These are phyloP conservation scores for Xanthostigma xanthostigma DNA, from an alignment of 2,888 invertebrate species.

Conservation along the genomic window DNA sequence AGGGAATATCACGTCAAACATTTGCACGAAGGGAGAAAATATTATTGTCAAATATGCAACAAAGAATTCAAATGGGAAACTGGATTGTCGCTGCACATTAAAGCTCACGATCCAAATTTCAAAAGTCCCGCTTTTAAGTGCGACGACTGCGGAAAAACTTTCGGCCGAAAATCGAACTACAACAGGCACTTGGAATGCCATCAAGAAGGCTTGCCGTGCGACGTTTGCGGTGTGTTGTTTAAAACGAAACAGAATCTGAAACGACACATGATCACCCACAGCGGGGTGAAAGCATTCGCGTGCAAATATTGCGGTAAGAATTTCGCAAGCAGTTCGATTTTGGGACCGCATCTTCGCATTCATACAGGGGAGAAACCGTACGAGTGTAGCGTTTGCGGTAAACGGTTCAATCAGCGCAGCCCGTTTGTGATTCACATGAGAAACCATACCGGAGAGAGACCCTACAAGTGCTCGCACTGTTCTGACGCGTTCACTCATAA, in stretches of 20 bases:
- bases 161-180: constrained; percentile 23
- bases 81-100: constrained; percentile 23
- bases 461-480: constrained; percentile 13
- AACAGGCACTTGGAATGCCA: constrained; percentile 26
- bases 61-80: constrained; percentile 26
- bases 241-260: too few species aligned
- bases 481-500: too few species aligned
- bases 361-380: constrained; percentile 12
- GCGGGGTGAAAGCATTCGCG: constrained; percentile 3
- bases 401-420: constrained; percentile 3
- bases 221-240: constrained; percentile 9
- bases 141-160: constrained; percentile 25
- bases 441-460: constrained; percentile 19
- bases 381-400: neutral
- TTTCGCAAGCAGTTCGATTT: constrained; percentile 8
- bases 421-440: constrained; percentile 17
- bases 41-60: constrained; percentile 31
- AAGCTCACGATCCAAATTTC: constrained; percentile 2
- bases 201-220: constrained; percentile 8
- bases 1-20: neutral
- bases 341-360: constrained; percentile 8
- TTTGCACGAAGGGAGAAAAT: constrained; percentile 19
- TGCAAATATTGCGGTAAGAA: constrained; percentile 14
- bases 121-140: constrained; percentile 13
- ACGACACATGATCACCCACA: neutral